Base-by-base conservation (phyloP, 2,797 vertebrate species). In the Spinibarbus caldwelli region DNA sequence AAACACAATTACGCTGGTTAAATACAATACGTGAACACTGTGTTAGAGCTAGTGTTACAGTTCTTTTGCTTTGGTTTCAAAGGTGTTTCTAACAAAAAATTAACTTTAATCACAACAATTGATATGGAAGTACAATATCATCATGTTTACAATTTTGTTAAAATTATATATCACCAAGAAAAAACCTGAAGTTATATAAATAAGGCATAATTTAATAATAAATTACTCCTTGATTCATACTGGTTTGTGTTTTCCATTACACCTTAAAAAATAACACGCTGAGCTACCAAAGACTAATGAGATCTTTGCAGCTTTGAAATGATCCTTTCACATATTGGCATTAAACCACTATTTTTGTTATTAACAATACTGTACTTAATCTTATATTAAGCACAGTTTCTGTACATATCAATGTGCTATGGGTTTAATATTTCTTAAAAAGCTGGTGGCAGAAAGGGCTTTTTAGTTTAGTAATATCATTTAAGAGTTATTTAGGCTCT, bases 11-110 rank as follows among this genome's bases (percentile, higher is more conserved):
- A 15, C 0, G 36, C 14, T 19, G n/a, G 62, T 68, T 68, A 52
- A 29, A 47, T n/a, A 66, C 36, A 72, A n/a, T 59, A 41, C 47
- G 11, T 73, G 6, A 72, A 73, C 38, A 73, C 21, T 52, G 41
- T 41, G 36, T 12, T 12, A 71, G 49, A 75, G 80, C 68, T 70
- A 70, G 79, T 72, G 75, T 77, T 71, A 49, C 29, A 71, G 36
- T 49, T 80, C 29, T 71, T 26, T 78, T 52, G 72, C 75, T 83
- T 85, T 82, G 79, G 75, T 34, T 85, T 70, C 79, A 54, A 43
- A 36, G 3, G 5, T 72, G 29, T 72, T 70, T 76, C 21, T 31
- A 26, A 72, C 26, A 62, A 79, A 70, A 75, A 19, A 15, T n/a
- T 9, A 78, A 72, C 80, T 34, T 21, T 75, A 86, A 72, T 64